Conservation (phyloP, 1,140 invertebrate species). For the Rhyacophila brunnea region DNA sequence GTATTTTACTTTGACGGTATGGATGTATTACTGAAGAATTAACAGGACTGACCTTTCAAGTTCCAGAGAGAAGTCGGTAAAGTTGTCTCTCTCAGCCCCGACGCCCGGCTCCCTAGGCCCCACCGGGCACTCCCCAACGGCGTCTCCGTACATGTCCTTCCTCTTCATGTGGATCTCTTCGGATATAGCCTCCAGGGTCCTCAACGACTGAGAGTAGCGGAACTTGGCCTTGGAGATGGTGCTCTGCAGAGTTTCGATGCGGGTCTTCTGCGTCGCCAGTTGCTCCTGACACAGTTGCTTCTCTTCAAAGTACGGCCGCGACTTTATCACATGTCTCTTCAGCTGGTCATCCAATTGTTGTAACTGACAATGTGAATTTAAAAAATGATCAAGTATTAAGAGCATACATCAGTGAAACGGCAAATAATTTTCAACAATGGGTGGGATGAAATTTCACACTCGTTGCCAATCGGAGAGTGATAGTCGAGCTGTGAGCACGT, state of each 20-base stretch:
- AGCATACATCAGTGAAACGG: too few relatives aligned
- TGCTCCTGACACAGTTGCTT: conserved; percentile 89
- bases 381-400: too few relatives aligned
- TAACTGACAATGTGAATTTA: conserved; percentile 53
- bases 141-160: conserved; percentile 46
- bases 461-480: too few relatives aligned
- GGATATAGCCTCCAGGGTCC: conserved; percentile 86
- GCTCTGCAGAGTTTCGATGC: conserved; percentile 77
- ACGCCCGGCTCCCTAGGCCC: conserved; percentile 86
- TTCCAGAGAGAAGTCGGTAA: conserved; percentile 43
- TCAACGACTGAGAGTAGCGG: conserved; percentile 80
- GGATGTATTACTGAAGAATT: too few relatives aligned
- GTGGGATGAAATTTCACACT: too few relatives aligned
- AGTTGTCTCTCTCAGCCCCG: conserved; percentile 71
- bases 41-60: conserved; percentile 33
- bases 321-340: conserved; percentile 76
- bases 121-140: conserved; percentile 47
- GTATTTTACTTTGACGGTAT: too few relatives aligned
- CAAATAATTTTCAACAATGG: too few relatives aligned
- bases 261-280: conserved; percentile 83
- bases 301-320: conserved; percentile 90
- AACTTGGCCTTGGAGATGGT: conserved; percentile 78
- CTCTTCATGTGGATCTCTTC: conserved; percentile 86
- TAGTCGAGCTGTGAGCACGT: too few relatives aligned
- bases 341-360: conserved; percentile 75